These are phyloP conservation scores for Aethina tumida DNA, from an alignment of 1,140 invertebrate species.

Conservation along the genomic window DNA sequence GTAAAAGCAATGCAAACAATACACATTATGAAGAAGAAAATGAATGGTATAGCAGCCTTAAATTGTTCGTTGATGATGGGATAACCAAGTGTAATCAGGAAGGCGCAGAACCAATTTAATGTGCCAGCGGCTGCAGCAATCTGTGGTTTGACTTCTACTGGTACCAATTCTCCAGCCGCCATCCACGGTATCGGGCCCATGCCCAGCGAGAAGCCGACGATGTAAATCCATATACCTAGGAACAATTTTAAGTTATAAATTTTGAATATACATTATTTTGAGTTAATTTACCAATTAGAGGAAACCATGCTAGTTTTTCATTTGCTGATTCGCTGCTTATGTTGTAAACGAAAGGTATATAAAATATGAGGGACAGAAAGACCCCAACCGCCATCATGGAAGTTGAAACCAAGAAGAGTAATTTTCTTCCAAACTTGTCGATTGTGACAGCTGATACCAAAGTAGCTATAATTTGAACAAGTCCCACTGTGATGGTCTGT, in stretches of 20 bases:
- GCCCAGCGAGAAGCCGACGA: conserved; percentile 66
- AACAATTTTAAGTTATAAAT: no score
- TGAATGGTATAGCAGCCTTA: conserved; percentile 49
- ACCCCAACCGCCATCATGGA: conserved; percentile 51
- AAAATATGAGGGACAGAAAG: conserved; percentile 55
- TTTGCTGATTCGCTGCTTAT: no score
- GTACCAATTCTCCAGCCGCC: conserved; percentile 65
- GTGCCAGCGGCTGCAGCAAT: conserved; percentile 63
- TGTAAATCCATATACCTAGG: conserved; percentile 61
- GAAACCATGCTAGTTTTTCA: no score
- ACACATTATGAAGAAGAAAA: conserved; percentile 51
- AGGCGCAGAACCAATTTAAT: conserved; percentile 72
- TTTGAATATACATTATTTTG: no score
- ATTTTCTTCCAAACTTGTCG: conserved; percentile 54
- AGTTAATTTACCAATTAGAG: no score
- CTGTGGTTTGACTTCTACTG: conserved; percentile 65
- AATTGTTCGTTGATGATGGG: conserved; percentile 38
- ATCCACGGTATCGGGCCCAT: conserved; percentile 76
- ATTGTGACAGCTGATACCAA: conserved; percentile 53
- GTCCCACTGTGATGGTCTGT: conserved; percentile 61
- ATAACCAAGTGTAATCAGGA: conserved; percentile 72
- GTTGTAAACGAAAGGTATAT: no score
- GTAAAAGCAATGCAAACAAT: conserved; percentile 53
- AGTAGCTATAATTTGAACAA: conserved; percentile 60
- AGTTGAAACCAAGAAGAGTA: conserved; percentile 57